These are phyloP conservation scores for Cephus cinctus DNA, from an alignment of 1,140 invertebrate species.

Conservation along the genomic window DNA sequence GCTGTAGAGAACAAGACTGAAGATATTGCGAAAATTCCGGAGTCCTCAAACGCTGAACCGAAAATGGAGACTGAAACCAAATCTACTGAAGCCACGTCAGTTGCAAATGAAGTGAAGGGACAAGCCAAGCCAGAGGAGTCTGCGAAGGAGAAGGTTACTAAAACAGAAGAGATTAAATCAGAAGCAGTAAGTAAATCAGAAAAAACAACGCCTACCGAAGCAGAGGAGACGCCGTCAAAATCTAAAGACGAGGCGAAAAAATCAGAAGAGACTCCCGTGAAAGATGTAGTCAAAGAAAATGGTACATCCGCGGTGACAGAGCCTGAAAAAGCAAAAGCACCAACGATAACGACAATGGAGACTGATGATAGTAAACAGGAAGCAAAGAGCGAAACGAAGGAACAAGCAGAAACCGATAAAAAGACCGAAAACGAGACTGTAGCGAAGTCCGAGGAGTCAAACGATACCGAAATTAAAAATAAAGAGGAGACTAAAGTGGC, in stretches of 20 bases:
- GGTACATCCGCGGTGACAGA: neutral
- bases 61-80: conserved; percentile 12
- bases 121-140: neutral
- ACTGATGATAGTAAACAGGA: neutral
- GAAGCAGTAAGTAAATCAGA: neutral
- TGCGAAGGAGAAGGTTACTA: neutral
- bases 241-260: conserved; percentile 8
- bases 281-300: neutral
- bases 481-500: neutral
- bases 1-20: conserved; percentile 18
- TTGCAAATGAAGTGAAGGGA: neutral
- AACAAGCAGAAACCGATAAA: neutral
- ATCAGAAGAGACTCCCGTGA: neutral
- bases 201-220: neutral
- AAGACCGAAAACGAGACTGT: no score
- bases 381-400: neutral
- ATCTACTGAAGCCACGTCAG: conserved; percentile 1
- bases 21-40: neutral
- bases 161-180: neutral
- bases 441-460: no score
- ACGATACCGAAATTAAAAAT: neutral
- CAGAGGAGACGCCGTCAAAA: conserved; percentile 5
- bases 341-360: neutral
- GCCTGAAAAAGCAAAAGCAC: conserved; percentile 4
- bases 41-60: conserved; percentile 1